These are phyloP conservation scores for Cecidostiba fungosa DNA, from an alignment of 2,888 invertebrate genomes.

Conservation along the genomic window DNA sequence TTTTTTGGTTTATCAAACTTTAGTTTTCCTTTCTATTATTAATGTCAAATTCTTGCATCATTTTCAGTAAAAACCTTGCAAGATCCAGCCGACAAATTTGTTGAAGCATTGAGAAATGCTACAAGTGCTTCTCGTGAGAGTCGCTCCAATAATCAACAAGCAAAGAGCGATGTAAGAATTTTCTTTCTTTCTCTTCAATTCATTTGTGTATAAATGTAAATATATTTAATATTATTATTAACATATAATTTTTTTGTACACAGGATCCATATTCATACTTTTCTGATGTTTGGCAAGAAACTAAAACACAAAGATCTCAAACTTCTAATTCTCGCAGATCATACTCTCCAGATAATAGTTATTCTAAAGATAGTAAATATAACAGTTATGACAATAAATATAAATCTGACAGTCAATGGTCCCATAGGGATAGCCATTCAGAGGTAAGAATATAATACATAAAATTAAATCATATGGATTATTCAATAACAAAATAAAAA, in stretches of 20 bases:
- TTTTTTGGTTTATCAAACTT: neutral
- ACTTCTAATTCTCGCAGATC: conserved; percentile 69
- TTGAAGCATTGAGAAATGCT: conserved; percentile 70
- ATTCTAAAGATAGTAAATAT: conserved; percentile 72
- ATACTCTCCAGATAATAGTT: conserved; percentile 72
- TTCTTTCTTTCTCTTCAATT: neutral
- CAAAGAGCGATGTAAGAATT: conserved; percentile 75
- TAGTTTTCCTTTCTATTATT: conserved; percentile 30
- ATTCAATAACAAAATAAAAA: conserved; percentile 36
- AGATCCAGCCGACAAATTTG: conserved; percentile 66
- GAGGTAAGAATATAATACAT: conserved; percentile 69
- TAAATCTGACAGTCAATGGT: conserved; percentile 74
- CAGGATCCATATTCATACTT: conserved; percentile 78
- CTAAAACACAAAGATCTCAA: conserved; percentile 73
- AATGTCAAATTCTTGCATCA: conserved; percentile 35
- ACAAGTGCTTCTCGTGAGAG: conserved; percentile 68
- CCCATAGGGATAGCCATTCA: conserved; percentile 73
- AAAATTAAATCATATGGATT: conserved; percentile 54
- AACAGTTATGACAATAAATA: conserved; percentile 73
- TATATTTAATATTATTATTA: neutral
- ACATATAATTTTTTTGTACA: neutral
- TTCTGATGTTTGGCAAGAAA: conserved; percentile 79
- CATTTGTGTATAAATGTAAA: neutral
- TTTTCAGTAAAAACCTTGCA: conserved; percentile 69
- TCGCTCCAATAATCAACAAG: conserved; percentile 72